Evolutionary conservation across 1,140 invertebrate species (phyloP).

Genomic region (Helicoverpa zea): DNA sequence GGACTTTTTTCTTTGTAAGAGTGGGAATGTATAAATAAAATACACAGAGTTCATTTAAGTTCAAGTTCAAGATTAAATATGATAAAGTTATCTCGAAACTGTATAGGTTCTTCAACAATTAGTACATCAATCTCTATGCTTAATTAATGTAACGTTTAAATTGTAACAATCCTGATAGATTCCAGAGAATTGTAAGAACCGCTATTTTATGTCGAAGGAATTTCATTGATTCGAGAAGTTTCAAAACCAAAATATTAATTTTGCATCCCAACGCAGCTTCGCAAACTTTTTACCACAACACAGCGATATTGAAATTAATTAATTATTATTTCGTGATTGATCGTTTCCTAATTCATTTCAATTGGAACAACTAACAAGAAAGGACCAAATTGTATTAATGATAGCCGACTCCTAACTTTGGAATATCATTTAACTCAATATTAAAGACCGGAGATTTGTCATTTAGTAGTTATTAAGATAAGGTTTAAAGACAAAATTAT

Average conservation of each 20-base stretch:
- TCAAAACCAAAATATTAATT: constrained; percentile 41
- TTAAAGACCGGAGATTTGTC: too few species aligned
- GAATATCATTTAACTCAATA: too few species aligned
- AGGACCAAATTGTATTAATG: neutral
- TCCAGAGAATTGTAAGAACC: constrained; percentile 18
- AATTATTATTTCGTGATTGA: neutral
- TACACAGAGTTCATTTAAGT: too few species aligned
- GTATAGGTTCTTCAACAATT: neutral
- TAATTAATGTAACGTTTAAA: constrained; percentile 1
- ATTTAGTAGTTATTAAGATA: neutral
- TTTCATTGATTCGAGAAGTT: constrained; percentile 29
- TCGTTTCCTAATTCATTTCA: neutral
- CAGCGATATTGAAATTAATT: neutral
- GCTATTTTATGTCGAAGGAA: constrained; percentile 28
- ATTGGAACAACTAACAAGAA: neutral
- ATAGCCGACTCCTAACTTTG: neutral
- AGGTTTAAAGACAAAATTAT: constrained; percentile 10
- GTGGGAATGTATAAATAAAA: too few species aligned
- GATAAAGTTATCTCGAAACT: neutral
- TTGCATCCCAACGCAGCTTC: neutral
- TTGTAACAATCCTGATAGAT: constrained; percentile 7
- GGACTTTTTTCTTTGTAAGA: too few species aligned
- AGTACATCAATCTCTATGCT: neutral
- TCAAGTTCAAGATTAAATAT: too few species aligned
- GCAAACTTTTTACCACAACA: neutral